Conservation (phyloP, 2,113 vertebrate species). For the Fulmarus glacialis region DNA sequence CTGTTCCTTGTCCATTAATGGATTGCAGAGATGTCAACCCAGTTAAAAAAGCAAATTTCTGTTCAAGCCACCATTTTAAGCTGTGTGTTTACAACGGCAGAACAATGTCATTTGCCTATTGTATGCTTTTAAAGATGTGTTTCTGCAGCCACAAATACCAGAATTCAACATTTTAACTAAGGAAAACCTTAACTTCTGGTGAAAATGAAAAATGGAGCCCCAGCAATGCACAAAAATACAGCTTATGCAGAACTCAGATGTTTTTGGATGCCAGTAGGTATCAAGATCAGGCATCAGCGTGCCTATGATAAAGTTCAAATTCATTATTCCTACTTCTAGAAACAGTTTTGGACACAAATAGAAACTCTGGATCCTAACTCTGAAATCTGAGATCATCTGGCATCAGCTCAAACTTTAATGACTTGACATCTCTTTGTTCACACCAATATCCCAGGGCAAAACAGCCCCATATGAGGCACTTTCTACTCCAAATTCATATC, state of each 20-base stretch:
- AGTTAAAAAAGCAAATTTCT: not conserved
- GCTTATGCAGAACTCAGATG: not conserved
- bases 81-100: not conserved
- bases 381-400: slow-evolving; percentile 22
- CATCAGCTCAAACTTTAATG: not conserved
- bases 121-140: not conserved
- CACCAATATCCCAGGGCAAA: slow-evolving; percentile 30
- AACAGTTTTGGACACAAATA: not conserved
- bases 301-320: not conserved
- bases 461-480: not conserved
- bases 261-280: not conserved
- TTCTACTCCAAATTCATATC: not conserved
- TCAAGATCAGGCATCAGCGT: not conserved
- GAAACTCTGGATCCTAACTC: slow-evolving; percentile 4
- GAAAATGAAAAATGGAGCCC: not conserved
- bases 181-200: not conserved
- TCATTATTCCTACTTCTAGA: not conserved
- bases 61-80: not conserved
- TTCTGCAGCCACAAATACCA: not conserved
- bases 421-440: slow-evolving; percentile 43
- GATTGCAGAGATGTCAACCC: not conserved
- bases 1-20: not conserved
- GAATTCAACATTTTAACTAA: not conserved
- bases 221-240: not conserved
- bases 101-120: not conserved